Conservation (phyloP, 2,888 invertebrate genomes). For the Altica lythri region DNA sequence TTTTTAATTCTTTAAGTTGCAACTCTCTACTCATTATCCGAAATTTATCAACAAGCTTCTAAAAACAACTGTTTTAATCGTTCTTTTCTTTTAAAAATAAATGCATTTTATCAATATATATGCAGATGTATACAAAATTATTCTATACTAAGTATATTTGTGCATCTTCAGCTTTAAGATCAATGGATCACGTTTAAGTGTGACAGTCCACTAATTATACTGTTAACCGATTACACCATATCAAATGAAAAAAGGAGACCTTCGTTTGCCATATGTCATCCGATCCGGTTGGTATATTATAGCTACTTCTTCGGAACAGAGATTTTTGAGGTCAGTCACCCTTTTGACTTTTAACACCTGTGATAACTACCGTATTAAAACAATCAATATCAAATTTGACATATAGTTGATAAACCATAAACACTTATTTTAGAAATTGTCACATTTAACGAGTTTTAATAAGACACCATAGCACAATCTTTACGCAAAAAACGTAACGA, state of each 20-base stretch:
- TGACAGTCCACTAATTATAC: conserved; percentile 28
- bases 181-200: not conserved
- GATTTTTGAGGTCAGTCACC: conserved; percentile 40
- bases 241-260: conserved; percentile 29
- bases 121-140: not conserved
- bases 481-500: too few species aligned
- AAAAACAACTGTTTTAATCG: too few species aligned
- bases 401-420: too few species aligned
- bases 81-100: too few species aligned
- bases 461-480: too few species aligned
- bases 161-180: not conserved
- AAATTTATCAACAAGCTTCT: too few species aligned
- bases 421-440: too few species aligned
- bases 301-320: conserved; percentile 20
- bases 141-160: not conserved
- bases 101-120: too few species aligned
- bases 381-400: too few species aligned
- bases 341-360: conserved; percentile 26
- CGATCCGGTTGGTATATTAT: conserved; percentile 27
- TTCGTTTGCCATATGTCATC: conserved; percentile 39
- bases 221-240: conserved; percentile 35
- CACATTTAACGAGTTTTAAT: too few species aligned
- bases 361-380: not conserved
- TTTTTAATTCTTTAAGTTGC: too few species aligned
- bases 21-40: too few species aligned